Conservation (phyloP, 2,113 vertebrate species). For the Noctilio leporinus region DNA sequence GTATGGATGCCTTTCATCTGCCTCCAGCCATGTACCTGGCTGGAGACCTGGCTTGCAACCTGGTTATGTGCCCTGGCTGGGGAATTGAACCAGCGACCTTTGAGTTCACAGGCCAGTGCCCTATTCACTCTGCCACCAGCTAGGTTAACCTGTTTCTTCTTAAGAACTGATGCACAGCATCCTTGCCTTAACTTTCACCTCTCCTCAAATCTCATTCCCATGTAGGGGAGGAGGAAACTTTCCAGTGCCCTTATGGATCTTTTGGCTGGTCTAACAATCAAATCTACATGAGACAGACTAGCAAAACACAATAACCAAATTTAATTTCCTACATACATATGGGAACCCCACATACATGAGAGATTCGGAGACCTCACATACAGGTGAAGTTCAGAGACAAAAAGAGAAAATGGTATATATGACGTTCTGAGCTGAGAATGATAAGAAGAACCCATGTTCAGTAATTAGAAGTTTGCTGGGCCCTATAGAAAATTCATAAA, state of each 20-base stretch:
- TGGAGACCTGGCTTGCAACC: too few species aligned
- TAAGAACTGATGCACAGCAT: not conserved
- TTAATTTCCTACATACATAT: not conserved
- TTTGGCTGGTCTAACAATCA: not conserved
- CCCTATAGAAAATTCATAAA: not conserved
- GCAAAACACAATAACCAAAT: not conserved
- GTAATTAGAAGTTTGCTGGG: not conserved
- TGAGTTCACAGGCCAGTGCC: too few species aligned
- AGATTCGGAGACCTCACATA: not conserved
- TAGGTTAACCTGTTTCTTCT: conserved; percentile 13
- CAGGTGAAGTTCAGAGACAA: not conserved
- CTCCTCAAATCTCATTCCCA: conserved; percentile 29
- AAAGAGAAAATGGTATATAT: not conserved
- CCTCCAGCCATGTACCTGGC: too few species aligned
- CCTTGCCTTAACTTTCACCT: conserved; percentile 38
- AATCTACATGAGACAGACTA: not conserved
- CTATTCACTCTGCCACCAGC: too few species aligned
- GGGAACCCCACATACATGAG: not conserved
- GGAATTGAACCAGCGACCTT: too few species aligned
- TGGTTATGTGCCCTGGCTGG: too few species aligned
- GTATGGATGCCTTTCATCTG: too few species aligned
- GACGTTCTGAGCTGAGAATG: not conserved
- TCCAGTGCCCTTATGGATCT: not conserved
- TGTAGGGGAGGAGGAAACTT: not conserved
- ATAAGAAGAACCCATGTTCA: not conserved